These are phyloP conservation scores for Ceryle rudis DNA, from an alignment of 2,797 vertebrate species.

Conservation along the genomic window DNA sequence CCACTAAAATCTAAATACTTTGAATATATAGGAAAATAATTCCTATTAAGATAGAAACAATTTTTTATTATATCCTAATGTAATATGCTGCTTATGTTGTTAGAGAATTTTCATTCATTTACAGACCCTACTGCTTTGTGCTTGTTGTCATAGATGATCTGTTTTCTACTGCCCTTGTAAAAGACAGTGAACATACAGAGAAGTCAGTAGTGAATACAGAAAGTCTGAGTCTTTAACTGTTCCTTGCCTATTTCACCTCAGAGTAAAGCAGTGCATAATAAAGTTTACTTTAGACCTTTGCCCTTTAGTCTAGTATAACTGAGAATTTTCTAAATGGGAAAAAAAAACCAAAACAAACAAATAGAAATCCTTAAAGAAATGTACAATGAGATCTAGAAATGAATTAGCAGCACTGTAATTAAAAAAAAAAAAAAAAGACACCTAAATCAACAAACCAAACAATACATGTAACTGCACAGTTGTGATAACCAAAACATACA, in stretches of 20 bases:
- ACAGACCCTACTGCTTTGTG: neutral
- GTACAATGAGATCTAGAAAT: neutral
- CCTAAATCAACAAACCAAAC: neutral
- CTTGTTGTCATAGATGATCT: neutral
- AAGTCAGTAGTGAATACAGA: neutral
- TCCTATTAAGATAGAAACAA: neutral
- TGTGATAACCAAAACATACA: neutral
- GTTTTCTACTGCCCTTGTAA: neutral
- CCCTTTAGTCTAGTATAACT: neutral
- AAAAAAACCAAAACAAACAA: neutral
- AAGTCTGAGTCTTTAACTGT: neutral
- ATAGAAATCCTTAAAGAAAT: neutral
- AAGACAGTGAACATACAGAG: neutral
- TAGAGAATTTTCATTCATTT: neutral
- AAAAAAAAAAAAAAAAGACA: neutral
- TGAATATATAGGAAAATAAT: neutral
- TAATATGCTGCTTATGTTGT: neutral
- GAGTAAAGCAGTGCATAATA: neutral
- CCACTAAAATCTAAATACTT: conserved; percentile 10
- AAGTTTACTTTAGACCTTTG: neutral
- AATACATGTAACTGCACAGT: neutral
- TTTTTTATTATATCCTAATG: neutral
- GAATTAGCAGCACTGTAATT: neutral
- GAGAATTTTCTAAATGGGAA: neutral
- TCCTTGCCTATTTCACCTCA: neutral